These are phyloP conservation scores for Coregonus clupeaformis DNA, from an alignment of 2,113 vertebrate genomes.

Conservation along the genomic window DNA sequence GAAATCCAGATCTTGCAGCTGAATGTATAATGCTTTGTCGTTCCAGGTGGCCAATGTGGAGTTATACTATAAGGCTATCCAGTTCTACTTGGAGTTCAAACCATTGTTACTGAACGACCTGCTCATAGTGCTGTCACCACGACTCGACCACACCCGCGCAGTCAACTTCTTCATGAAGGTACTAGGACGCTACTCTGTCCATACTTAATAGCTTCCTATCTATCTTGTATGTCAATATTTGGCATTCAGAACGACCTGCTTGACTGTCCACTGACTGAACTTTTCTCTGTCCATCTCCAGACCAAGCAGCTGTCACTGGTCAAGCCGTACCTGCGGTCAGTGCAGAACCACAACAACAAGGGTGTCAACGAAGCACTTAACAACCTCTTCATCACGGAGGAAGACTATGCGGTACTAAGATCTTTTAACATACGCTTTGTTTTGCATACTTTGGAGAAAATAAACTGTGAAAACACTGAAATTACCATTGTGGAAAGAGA, in stretches of 20 bases:
- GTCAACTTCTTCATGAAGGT: constrained; percentile 98
- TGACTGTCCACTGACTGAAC: too few species aligned
- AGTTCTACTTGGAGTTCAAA: constrained; percentile 97
- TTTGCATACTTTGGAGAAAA: neutral
- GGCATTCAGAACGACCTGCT: too few species aligned
- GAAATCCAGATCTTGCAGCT: neutral
- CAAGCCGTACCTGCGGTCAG: constrained; percentile 95
- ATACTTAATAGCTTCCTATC: neutral
- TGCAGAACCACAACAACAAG: constrained; percentile 99
- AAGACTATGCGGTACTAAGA: constrained; percentile 91
- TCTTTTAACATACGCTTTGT: neutral
- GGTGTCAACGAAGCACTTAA: constrained; percentile 96
- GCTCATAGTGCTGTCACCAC: constrained; percentile 93
- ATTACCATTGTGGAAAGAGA: neutral
- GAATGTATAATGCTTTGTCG: neutral
- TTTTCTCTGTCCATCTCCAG: constrained; percentile 64
- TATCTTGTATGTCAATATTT: too few species aligned
- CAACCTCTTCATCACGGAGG: constrained; percentile 97
- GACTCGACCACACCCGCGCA: constrained; percentile 94
- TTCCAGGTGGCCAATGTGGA: constrained; percentile 96
- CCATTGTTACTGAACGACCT: constrained; percentile 95
- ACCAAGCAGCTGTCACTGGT: constrained; percentile 94
- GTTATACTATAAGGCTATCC: constrained; percentile 94
- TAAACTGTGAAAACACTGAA: neutral
- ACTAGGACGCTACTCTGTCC: constrained; percentile 3